phyloP scores from a whole-genome alignment of 2,888 invertebrate species.

The Pandemis corylana region DNA sequence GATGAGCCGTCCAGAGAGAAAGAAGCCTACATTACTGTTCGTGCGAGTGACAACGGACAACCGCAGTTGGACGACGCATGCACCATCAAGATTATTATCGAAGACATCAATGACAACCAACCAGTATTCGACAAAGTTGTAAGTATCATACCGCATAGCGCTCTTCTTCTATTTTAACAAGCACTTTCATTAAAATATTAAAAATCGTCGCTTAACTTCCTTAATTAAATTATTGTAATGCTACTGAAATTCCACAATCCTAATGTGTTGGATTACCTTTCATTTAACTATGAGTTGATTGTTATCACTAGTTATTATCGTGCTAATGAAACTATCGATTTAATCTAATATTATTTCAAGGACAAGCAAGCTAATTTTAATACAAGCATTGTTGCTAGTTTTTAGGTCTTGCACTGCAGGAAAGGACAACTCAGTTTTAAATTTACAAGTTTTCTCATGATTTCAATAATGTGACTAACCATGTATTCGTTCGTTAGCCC shows the following conservation, averaged over 20 bases:
- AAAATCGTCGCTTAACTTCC: conserved; percentile 8
- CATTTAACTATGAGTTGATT: conserved; percentile 10
- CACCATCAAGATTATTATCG: conserved; percentile 95
- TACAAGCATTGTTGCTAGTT: conserved; percentile 32
- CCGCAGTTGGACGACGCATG: conserved; percentile 96
- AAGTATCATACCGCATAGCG: conserved; percentile 65
- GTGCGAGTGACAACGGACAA: conserved; percentile 96
- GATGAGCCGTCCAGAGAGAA: conserved; percentile 95
- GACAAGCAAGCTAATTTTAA: conserved; percentile 24
- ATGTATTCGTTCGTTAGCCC: conserved; percentile 64
- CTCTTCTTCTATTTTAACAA: not conserved
- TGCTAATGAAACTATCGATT: conserved; percentile 7
- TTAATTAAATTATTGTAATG: not conserved
- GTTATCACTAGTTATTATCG: conserved; percentile 6
- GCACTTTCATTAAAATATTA: conserved; percentile 9
- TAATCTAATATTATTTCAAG: not conserved
- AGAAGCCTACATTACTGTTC: conserved; percentile 93
- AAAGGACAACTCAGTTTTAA: conserved; percentile 19
- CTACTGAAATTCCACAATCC: conserved; percentile 16
- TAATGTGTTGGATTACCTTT: conserved; percentile 10
- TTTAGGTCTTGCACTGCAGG: conserved; percentile 38
- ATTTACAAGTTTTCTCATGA: conserved; percentile 30
- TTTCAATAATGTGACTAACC: conserved; percentile 56
- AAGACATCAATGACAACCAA: conserved; percentile 96
- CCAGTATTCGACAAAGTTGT: conserved; percentile 93